These are phyloP conservation scores for Diplazon laetatorius DNA, from an alignment of 2,888 invertebrate species.

Conservation along the genomic window DNA sequence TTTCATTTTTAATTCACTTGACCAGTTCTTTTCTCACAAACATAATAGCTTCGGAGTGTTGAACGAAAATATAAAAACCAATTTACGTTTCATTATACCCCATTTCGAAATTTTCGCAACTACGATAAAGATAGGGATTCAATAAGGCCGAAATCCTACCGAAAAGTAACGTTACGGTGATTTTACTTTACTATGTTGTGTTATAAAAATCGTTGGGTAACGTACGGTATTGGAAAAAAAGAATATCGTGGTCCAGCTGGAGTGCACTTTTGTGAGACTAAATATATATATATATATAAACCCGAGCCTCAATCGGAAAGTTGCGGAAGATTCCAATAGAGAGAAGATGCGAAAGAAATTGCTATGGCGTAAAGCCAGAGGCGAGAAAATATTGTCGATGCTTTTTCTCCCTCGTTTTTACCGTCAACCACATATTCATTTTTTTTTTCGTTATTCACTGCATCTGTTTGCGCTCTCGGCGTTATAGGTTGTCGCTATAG, in stretches of 20 bases:
- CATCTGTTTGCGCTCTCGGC: slow-evolving; percentile 40
- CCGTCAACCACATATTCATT: slow-evolving; percentile 16
- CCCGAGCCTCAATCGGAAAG: slow-evolving; percentile 39
- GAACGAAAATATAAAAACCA: too few species aligned
- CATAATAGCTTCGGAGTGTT: too few species aligned
- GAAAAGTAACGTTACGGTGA: background rate
- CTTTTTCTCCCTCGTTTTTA: slow-evolving; percentile 42
- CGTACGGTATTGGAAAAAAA: background rate
- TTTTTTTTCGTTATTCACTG: slow-evolving; percentile 24
- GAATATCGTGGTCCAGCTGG: background rate
- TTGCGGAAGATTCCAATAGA: slow-evolving; percentile 49
- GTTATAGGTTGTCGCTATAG: slow-evolving; percentile 19
- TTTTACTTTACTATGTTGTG: background rate
- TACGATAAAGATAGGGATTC: too few species aligned
- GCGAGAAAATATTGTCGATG: slow-evolving; percentile 55
- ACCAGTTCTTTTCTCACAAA: too few species aligned
- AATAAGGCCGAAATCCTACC: background rate
- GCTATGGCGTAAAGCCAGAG: slow-evolving; percentile 52
- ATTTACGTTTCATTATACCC: too few species aligned
- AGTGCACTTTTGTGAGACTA: slow-evolving; percentile 46
- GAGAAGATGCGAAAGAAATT: slow-evolving; percentile 25
- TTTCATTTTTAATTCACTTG: too few species aligned
- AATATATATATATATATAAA: slow-evolving; percentile 14
- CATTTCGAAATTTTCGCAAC: too few species aligned
- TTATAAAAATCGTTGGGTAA: background rate